Base-by-base conservation (phyloP, 2,113 vertebrate genomes). In the Butorides virescens region DNA sequence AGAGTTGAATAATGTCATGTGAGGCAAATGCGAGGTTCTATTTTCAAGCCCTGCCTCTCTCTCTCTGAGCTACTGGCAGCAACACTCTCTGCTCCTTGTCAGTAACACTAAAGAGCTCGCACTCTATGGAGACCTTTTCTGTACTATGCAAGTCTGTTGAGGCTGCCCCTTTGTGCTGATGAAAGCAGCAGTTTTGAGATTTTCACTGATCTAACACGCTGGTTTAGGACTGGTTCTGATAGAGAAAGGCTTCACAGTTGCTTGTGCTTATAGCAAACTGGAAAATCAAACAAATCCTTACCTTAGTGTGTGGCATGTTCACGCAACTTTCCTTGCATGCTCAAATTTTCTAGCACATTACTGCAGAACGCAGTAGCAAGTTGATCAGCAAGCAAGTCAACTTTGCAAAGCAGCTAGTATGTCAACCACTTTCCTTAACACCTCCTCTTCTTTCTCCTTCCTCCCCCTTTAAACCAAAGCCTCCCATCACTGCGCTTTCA, bases 281-380 rank as follows among this genome's bases (percentile, higher is more conserved):
- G 30, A 86, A 95, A 93, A 90, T 53, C 65, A 85, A 92, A 49
- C 55, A 87, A 90, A 83, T 59, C 23, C n/a, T 59, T 86, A 82
- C 76, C 79, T 79, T 67, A 62, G 52, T 47, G 63, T 1, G 3
- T 6, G 12, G 30, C 1, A 0, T 44, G 22, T 65, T 91, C 88
- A n/a, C 76, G 62, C 34, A 75, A 79, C 20, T 65, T 42, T 23
- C 50, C 50, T 85, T 81, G 34, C 42, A 77, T 0, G 0, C 32
- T 88, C 61, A 23, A 7, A 37, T 80, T 80, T 76, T 73, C 63
- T 86, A 86, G 21, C 30, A 58, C 1, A 0, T 83, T 73, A 92
- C 46, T 70, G 50, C 65, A 70, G 50, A 85, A 86, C 8, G 11
- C 18, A 78, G 55, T 9, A 59, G 22, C 10, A 90, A 58, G 42